Evolutionary conservation across 2,888 invertebrate species (phyloP).

Genomic region (Amphimallon solstitiale): DNA sequence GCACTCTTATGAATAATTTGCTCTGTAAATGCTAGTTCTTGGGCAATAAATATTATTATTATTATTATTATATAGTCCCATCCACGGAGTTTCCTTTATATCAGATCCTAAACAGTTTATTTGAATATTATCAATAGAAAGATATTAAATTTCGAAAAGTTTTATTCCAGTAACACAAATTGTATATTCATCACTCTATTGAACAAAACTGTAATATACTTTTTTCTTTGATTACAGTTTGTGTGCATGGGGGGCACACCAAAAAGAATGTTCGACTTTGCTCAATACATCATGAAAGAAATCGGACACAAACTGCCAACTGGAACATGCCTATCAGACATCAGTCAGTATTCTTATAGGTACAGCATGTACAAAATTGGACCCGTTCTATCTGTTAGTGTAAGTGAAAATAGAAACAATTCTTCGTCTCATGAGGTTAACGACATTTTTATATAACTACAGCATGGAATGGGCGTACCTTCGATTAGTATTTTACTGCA

Average conservation of each 20-base stretch:
- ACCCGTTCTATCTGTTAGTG: conserved; percentile 85
- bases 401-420: conserved; percentile 70
- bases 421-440: neutral
- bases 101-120: no score
- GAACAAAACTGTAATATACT: no score
- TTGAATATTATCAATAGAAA: no score
- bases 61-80: no score
- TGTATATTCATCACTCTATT: no score
- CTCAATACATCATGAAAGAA: conserved; percentile 89
- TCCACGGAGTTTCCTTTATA: no score
- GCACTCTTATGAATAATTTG: no score
- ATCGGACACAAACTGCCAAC: conserved; percentile 90
- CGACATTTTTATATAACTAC: conserved; percentile 41
- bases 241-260: conserved; percentile 98
- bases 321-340: conserved; percentile 87
- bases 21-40: no score
- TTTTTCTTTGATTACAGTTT: conserved; percentile 72
- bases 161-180: no score
- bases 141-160: no score
- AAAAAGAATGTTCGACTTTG: conserved; percentile 92
- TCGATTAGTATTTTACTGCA: conserved; percentile 95
- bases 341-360: conserved; percentile 90
- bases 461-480: conserved; percentile 99
- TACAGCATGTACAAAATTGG: conserved; percentile 97
- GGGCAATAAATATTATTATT: no score